Conservation (phyloP, 2,888 invertebrate species). For the Heliconius cydno region DNA sequence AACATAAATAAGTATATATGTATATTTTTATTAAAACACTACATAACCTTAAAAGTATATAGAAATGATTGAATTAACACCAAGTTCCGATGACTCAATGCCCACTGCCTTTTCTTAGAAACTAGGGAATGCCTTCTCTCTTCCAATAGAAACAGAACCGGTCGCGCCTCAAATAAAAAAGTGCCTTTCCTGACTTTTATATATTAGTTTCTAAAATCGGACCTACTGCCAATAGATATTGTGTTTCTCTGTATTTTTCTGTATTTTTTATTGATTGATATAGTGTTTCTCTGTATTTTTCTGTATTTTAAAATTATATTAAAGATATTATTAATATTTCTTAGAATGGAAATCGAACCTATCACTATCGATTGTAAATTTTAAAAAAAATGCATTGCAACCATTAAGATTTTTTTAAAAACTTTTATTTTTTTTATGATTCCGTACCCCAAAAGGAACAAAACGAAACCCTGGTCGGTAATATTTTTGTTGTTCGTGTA, state of each 20-base stretch:
- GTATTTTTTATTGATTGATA: neutral
- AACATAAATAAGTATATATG: neutral
- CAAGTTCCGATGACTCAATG: constrained; percentile 17
- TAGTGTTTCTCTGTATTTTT: neutral
- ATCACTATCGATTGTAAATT: neutral
- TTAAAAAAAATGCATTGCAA: too few species aligned
- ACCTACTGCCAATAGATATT: neutral
- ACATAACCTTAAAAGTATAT: neutral
- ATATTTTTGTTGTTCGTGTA: too few species aligned
- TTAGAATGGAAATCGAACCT: neutral
- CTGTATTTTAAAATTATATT: too few species aligned
- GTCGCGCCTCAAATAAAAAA: constrained; percentile 32
- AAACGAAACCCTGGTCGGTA: too few species aligned
- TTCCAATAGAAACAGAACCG: constrained; percentile 41
- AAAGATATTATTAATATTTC: too few species aligned
- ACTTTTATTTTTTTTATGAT: neutral
- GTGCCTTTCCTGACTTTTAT: constrained; percentile 34
- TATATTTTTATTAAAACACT: neutral
- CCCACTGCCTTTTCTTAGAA: constrained; percentile 38
- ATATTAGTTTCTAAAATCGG: constrained; percentile 22
- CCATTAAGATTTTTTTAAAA: neutral
- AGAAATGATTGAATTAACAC: neutral
- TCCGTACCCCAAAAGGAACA: too few species aligned
- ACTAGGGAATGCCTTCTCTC: constrained; percentile 46
- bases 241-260: neutral